Evolutionary conservation across 2,113 vertebrate species (phyloP).

Genomic region (Gymnocephalus cernua): DNA sequence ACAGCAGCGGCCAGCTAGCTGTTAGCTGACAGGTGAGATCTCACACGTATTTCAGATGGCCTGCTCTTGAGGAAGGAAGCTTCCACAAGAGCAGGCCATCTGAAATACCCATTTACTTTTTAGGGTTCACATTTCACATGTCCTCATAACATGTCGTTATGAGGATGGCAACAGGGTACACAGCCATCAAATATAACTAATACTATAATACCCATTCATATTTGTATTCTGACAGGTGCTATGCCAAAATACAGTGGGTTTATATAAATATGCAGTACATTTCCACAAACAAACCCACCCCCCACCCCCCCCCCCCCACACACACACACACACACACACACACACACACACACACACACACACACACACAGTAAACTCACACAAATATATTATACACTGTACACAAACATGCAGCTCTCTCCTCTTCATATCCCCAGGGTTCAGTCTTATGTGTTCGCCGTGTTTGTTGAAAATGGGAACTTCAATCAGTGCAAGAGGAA

Average conservation of each 20-base stretch:
- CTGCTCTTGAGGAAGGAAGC: no score
- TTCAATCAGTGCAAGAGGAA: slow-evolving; percentile 79
- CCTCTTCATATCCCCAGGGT: slow-evolving; percentile 44
- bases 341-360: neutral
- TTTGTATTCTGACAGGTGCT: slow-evolving; percentile 9
- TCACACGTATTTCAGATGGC: no score
- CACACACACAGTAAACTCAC: neutral
- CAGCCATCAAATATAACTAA: neutral
- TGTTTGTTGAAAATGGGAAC: slow-evolving; percentile 71
- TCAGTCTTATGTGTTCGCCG: slow-evolving; percentile 48
- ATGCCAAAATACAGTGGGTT: slow-evolving; percentile 6
- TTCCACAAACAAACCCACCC: neutral
- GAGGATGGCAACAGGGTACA: neutral
- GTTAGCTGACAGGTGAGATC: slow-evolving; percentile 37
- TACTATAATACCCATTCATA: neutral
- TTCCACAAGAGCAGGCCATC: slow-evolving; percentile 23
- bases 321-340: neutral
- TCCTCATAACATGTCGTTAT: slow-evolving; percentile 33
- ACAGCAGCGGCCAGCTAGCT: neutral
- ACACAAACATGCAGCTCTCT: slow-evolving; percentile 28
- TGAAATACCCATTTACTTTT: slow-evolving; percentile 29
- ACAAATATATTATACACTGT: slow-evolving; percentile 20
- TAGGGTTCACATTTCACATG: slow-evolving; percentile 20
- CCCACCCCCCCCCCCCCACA: no score
- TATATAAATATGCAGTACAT: neutral